phyloP scores from a whole-genome alignment of 1,140 invertebrate species.

The Lutraria rhynchaena region DNA sequence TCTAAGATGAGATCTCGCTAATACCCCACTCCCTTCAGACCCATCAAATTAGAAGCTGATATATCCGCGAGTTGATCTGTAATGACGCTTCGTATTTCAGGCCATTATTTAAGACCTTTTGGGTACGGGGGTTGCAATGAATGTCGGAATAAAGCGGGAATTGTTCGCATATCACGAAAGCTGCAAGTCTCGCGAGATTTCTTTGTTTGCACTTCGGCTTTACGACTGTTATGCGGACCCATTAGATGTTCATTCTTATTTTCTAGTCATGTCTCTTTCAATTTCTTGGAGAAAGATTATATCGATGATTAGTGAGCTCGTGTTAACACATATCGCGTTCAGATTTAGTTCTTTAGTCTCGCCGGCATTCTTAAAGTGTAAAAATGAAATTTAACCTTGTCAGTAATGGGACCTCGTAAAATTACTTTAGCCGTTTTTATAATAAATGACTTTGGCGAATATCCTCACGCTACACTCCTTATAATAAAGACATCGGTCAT shows the following conservation, averaged over 20 bases:
- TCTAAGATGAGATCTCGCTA: conserved; percentile 28
- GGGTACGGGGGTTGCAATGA: conserved; percentile 46
- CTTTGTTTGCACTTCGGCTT: conserved; percentile 48
- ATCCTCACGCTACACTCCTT: too few species aligned
- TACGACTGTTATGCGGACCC: conserved; percentile 35
- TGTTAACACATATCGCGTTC: conserved; percentile 22
- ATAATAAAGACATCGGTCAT: too few species aligned
- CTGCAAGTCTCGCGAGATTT: conserved; percentile 26
- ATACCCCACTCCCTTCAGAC: conserved; percentile 9
- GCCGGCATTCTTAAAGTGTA: neutral
- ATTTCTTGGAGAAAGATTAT: conserved; percentile 19
- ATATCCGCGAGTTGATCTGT: conserved; percentile 19
- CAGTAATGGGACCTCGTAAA: too few species aligned
- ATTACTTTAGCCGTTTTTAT: too few species aligned
- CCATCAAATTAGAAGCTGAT: conserved; percentile 43
- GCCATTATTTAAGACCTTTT: conserved; percentile 47
- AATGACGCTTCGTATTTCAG: conserved; percentile 35
- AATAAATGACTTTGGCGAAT: too few species aligned
- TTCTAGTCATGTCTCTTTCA: conserved; percentile 35
- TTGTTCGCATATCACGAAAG: conserved; percentile 46
- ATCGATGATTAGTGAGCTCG: conserved; percentile 41
- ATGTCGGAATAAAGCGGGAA: conserved; percentile 51
- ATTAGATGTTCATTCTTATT: conserved; percentile 31
- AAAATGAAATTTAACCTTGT: too few species aligned
- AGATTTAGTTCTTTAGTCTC: conserved; percentile 24